Conservation (phyloP, 2,888 invertebrate genomes). For the Cephalotes varians region DNA sequence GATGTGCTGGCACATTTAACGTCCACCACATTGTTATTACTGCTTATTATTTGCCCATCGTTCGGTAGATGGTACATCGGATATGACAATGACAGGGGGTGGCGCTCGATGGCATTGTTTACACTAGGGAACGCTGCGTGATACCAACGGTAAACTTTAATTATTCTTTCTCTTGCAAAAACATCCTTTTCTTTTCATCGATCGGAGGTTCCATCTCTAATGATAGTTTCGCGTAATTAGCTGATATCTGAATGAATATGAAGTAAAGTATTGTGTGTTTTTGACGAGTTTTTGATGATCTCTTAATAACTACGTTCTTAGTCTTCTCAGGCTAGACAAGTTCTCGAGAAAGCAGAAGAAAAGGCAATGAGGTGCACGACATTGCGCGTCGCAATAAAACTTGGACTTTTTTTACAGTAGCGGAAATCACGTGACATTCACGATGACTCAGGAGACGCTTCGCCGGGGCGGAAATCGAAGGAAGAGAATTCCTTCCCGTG, state of each 20-base stretch:
- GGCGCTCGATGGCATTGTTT: constrained; percentile 62
- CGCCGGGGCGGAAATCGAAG: constrained; percentile 63
- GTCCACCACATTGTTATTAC: constrained; percentile 69
- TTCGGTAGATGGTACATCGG: constrained; percentile 28
- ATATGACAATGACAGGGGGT: constrained; percentile 26
- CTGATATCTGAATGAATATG: not conserved
- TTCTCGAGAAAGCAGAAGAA: not conserved
- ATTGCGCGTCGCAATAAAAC: not conserved
- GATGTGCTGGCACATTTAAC: constrained; percentile 58
- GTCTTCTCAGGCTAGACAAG: not conserved
- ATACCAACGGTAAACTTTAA: constrained; percentile 62
- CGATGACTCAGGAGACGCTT: constrained; percentile 55
- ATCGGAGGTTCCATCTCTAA: constrained; percentile 38
- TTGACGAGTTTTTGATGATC: not conserved
- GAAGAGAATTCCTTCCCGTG: constrained; percentile 52
- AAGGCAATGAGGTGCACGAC: not conserved
- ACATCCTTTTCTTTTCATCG: constrained; percentile 42
- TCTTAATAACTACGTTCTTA: not conserved
- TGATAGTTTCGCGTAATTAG: not conserved
- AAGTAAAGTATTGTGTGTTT: not conserved
- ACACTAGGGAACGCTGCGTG: constrained; percentile 62
- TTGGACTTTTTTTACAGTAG: not conserved
- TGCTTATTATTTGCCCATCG: constrained; percentile 74
- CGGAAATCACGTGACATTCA: constrained; percentile 58
- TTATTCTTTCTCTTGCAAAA: constrained; percentile 62